These are phyloP conservation scores for Mixornis gularis DNA, from an alignment of 2,113 vertebrate genomes.

Conservation along the genomic window DNA sequence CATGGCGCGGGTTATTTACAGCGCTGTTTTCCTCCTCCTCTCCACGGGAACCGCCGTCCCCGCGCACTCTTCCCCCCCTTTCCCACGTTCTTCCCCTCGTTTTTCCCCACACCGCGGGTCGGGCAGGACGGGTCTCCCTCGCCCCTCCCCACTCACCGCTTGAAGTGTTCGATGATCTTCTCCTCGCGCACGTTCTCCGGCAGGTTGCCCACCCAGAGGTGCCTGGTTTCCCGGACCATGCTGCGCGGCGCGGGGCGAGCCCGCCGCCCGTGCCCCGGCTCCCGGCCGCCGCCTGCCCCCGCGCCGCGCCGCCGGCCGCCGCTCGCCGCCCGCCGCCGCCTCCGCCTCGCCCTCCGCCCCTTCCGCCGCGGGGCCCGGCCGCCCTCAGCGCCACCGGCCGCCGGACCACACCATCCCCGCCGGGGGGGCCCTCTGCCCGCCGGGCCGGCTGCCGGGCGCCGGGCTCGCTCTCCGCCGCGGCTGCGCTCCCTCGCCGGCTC, in stretches of 20 bases:
- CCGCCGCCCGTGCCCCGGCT: conserved; percentile 32
- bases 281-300: background rate
- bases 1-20: background rate
- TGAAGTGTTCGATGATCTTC: conserved; percentile 99
- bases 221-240: conserved; percentile 99
- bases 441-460: no score
- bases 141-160: conserved; percentile 84
- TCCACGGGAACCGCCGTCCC: background rate
- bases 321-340: no score
- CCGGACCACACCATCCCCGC: no score
- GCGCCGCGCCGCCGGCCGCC: no score
- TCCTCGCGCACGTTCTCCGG: conserved; percentile 98
- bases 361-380: no score
- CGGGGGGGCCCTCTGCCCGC: no score
- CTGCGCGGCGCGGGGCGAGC: conserved; percentile 69
- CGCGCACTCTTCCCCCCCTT: background rate
- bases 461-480: no score
- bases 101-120: background rate
- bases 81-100: background rate
- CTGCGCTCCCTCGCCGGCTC: no score
- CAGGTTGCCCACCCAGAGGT: conserved; percentile 99
- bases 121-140: background rate
- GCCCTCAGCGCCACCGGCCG: no score
- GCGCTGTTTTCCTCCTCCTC: background rate
- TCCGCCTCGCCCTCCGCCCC: no score